Evolutionary conservation across 2,888 invertebrate genomes (phyloP).

Genomic region (Amiota minor): DNA sequence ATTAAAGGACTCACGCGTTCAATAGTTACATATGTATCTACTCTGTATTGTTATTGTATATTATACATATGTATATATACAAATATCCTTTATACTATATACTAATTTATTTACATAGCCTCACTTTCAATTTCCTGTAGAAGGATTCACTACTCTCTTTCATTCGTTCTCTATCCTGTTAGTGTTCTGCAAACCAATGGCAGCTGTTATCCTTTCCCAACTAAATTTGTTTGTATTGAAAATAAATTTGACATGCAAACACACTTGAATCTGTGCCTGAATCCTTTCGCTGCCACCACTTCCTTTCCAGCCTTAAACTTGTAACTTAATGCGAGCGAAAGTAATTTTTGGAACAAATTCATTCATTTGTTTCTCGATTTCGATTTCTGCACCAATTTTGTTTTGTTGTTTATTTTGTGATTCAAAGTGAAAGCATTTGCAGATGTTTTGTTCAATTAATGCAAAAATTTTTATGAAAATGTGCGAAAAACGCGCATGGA

Average conservation of each 20-base stretch:
- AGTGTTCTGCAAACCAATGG: constrained; percentile 37
- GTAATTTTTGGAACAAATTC: constrained; percentile 65
- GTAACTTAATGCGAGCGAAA: constrained; percentile 59
- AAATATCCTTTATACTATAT: not conserved
- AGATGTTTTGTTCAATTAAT: constrained; percentile 11
- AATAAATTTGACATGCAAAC: constrained; percentile 68
- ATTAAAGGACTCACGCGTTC: constrained; percentile 55
- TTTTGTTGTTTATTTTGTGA: not conserved
- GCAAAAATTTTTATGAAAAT: constrained; percentile 24
- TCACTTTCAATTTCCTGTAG: not conserved
- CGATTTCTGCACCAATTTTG: constrained; percentile 19
- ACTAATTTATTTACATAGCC: not conserved
- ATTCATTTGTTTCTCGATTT: constrained; percentile 22
- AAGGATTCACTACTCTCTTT: not conserved
- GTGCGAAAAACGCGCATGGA: constrained; percentile 11
- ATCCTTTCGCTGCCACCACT: constrained; percentile 22
- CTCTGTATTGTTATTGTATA: constrained; percentile 31
- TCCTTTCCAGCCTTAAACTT: constrained; percentile 42
- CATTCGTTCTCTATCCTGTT: constrained; percentile 47
- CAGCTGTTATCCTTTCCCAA: constrained; percentile 40
- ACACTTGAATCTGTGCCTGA: constrained; percentile 36
- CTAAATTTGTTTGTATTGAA: constrained; percentile 60
- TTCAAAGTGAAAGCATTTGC: constrained; percentile 11
- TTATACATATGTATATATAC: constrained; percentile 7
- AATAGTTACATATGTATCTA: constrained; percentile 29